These are phyloP conservation scores for Aleadryas rufinucha DNA, from an alignment of 2,113 vertebrate genomes.

Conservation along the genomic window DNA sequence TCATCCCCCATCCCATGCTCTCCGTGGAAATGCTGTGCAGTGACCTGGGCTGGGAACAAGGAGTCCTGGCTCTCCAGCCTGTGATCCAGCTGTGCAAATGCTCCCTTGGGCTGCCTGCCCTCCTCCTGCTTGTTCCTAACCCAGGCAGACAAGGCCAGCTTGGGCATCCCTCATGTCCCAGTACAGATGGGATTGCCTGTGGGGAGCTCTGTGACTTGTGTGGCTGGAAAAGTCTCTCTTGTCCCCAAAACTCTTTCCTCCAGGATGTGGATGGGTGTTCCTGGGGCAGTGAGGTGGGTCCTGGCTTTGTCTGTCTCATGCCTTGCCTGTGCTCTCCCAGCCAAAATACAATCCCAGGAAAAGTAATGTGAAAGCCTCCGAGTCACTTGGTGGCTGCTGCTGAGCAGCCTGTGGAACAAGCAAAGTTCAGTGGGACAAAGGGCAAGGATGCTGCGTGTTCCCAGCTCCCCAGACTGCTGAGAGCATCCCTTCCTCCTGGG, in stretches of 20 bases:
- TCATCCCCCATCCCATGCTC: neutral
- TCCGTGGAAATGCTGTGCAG: neutral
- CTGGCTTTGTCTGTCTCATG: neutral
- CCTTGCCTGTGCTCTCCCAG: neutral
- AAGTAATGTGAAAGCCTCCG: neutral
- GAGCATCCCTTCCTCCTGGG: neutral
- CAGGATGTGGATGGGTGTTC: neutral
- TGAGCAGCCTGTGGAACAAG: neutral
- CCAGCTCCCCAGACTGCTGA: neutral
- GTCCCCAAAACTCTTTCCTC: neutral
- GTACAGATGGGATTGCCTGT: neutral
- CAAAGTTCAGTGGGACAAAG: neutral
- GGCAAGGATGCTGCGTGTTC: neutral
- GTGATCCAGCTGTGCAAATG: neutral
- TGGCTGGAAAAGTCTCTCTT: neutral
- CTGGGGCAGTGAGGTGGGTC: neutral
- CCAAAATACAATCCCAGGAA: neutral
- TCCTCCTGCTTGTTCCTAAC: neutral
- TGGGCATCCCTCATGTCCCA: neutral
- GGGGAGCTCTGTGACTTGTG: neutral
- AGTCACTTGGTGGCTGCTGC: neutral
- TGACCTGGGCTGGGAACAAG: neutral
- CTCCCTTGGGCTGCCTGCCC: neutral
- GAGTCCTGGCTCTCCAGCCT: neutral
- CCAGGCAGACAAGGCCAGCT: neutral